A percentile compares a stretch with the other conserved stretches of the same genome.
phyloP scores from a whole-genome alignment of 1,140 invertebrate genomes.

The Cyclargus thomasi region DNA sequence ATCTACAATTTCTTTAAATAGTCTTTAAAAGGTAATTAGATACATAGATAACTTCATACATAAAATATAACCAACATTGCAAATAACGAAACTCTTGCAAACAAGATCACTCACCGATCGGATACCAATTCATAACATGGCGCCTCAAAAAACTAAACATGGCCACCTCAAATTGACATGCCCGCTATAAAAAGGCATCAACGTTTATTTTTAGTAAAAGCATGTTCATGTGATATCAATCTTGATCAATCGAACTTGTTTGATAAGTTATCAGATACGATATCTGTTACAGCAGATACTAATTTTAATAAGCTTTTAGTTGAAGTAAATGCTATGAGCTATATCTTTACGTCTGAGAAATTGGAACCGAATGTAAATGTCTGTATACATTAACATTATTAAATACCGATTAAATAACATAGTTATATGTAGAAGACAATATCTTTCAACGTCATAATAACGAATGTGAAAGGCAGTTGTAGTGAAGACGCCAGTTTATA shows the following conservation, averaged over 20 bases:
- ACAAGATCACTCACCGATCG: background rate
- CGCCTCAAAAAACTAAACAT: background rate
- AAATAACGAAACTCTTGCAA: background rate
- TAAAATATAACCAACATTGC: background rate
- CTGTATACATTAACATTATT: background rate
- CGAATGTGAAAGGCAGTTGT: too few species aligned
- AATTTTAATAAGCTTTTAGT: slow-evolving; percentile 1
- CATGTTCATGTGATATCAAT: background rate
- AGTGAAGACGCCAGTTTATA: too few species aligned
- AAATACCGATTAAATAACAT: too few species aligned
- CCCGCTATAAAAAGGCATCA: background rate
- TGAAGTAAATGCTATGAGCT: slow-evolving; percentile 1
- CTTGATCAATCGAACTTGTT: background rate
- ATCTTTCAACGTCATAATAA: too few species aligned
- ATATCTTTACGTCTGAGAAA: slow-evolving; percentile 1
- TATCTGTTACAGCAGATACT: background rate
- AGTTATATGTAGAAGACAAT: too few species aligned
- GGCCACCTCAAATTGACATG: background rate
- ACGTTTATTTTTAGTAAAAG: background rate
- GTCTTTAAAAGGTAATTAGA: background rate
- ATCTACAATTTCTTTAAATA: too few species aligned
- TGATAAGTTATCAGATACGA: background rate
- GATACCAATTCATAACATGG: background rate
- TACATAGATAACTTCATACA: background rate
- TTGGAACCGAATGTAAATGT: background rate